Percentiles rank a stretch among this genome's conserved stretches.
Evolutionary conservation across 2,888 invertebrate species (phyloP).

Genomic region (Troides oblongomaculatus): DNA sequence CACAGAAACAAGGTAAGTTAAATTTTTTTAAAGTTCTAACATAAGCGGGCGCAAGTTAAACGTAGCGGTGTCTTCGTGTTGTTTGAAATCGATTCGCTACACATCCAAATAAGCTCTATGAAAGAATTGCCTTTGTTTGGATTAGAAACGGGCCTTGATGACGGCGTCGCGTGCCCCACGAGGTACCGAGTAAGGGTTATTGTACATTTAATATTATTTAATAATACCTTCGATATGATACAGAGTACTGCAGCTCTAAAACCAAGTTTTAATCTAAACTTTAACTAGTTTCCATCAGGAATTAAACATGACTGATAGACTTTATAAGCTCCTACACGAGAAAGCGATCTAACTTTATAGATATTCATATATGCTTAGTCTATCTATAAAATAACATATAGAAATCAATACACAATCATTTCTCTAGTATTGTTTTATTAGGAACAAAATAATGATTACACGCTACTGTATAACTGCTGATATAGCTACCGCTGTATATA

Average conservation of each 20-base stretch:
- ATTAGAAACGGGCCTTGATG: conserved; percentile 47
- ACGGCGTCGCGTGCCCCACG: conserved; percentile 61
- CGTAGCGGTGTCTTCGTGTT: conserved; percentile 46
- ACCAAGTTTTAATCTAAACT: neutral
- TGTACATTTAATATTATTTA: conserved; percentile 29
- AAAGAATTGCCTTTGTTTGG: conserved; percentile 44
- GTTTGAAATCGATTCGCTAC: conserved; percentile 61
- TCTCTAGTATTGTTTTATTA: too few relatives aligned
- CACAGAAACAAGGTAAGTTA: neutral
- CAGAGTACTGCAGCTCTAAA: neutral
- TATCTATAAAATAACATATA: too few relatives aligned
- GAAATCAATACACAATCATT: too few relatives aligned
- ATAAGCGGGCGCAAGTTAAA: conserved; percentile 44
- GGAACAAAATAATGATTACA: too few relatives aligned
- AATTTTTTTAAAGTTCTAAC: conserved; percentile 47
- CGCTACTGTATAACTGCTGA: too few relatives aligned
- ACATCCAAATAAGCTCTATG: conserved; percentile 34
- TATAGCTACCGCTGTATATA: too few relatives aligned
- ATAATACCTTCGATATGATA: neutral
- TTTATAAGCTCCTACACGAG: too few relatives aligned
- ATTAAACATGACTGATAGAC: neutral
- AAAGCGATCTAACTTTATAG: too few relatives aligned
- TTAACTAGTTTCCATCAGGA: neutral
- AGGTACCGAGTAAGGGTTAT: conserved; percentile 36
- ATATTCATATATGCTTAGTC: too few relatives aligned